Conservation (phyloP, 1,140 invertebrate species). For the Goniozus legneri region DNA sequence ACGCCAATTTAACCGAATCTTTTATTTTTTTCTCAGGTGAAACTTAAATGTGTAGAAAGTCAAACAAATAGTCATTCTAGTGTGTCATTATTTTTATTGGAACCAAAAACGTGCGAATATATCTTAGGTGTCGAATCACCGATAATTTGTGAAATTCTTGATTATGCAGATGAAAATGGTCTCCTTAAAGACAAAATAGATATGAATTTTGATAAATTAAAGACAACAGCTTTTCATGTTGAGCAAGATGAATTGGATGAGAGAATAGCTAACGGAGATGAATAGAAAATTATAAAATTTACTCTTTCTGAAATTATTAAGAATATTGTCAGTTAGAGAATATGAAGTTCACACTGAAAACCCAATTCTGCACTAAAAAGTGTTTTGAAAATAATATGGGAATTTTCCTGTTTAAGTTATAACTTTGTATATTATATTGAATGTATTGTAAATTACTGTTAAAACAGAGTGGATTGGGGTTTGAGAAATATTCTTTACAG, state of each 20-base stretch:
- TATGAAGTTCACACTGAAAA: too few relatives aligned
- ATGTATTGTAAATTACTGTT: neutral
- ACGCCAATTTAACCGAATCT: neutral
- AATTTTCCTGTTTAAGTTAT: slow-evolving; percentile 2
- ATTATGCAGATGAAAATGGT: slow-evolving; percentile 70
- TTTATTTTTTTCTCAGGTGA: slow-evolving; percentile 53
- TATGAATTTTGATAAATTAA: slow-evolving; percentile 52
- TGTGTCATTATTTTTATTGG: slow-evolving; percentile 83
- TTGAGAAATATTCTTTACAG: neutral
- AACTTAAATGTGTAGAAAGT: slow-evolving; percentile 75
- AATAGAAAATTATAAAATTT: slow-evolving; percentile 23
- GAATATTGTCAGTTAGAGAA: neutral
- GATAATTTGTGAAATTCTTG: slow-evolving; percentile 81
- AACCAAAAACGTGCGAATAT: slow-evolving; percentile 89
- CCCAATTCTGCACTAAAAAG: too few relatives aligned
- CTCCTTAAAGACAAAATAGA: slow-evolving; percentile 49
- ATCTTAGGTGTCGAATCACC: slow-evolving; percentile 87
- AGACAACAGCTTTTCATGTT: slow-evolving; percentile 23
- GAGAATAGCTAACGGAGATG: slow-evolving; percentile 45
- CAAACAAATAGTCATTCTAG: slow-evolving; percentile 64
- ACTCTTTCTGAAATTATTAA: slow-evolving; percentile 2
- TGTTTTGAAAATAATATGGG: too few relatives aligned
- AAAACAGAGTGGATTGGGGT: neutral
- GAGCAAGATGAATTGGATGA: slow-evolving; percentile 38
- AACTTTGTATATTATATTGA: neutral